Percentiles rank a stretch among this genome's conserved stretches.
phyloP scores from a whole-genome alignment of 1,140 invertebrate genomes.

The Acromyrmex echinatior region DNA sequence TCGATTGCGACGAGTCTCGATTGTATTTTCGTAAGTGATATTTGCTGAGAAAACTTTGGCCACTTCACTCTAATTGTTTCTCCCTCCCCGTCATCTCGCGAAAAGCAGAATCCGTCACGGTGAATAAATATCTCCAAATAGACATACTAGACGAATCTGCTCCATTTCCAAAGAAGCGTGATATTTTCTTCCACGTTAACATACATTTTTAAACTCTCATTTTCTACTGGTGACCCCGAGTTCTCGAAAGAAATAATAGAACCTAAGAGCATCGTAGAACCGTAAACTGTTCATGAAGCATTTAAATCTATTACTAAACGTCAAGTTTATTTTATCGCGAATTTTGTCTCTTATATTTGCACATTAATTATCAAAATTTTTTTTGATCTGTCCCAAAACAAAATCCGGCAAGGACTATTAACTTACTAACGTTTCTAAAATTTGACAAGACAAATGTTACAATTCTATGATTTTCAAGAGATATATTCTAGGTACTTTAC shows the following conservation, averaged over 20 bases:
- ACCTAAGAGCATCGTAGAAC: background rate
- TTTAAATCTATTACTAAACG: slow-evolving; percentile 9
- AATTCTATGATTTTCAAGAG: slow-evolving; percentile 34
- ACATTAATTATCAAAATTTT: background rate
- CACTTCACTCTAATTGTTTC: slow-evolving; percentile 71
- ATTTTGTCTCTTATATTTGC: background rate
- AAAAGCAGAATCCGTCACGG: slow-evolving; percentile 2
- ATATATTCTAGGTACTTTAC: slow-evolving; percentile 18
- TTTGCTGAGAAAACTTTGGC: slow-evolving; percentile 74
- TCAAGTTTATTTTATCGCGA: background rate
- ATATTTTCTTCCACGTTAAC: slow-evolving; percentile 38
- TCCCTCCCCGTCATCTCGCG: background rate
- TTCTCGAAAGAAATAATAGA: background rate
- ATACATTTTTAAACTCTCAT: slow-evolving; percentile 48
- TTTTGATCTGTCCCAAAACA: background rate
- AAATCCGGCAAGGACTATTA: slow-evolving; percentile 14
- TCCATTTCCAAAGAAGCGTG: background rate
- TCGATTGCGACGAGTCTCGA: slow-evolving; percentile 68
- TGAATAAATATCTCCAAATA: slow-evolving; percentile 49
- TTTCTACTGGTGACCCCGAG: background rate
- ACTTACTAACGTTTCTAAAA: slow-evolving; percentile 51
- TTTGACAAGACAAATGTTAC: slow-evolving; percentile 34
- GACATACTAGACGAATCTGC: background rate
- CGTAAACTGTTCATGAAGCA: background rate
- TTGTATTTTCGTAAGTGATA: slow-evolving; percentile 73